Evolutionary conservation across 1,140 invertebrate species (phyloP).

Genomic region (Hormaphis cornu): DNA sequence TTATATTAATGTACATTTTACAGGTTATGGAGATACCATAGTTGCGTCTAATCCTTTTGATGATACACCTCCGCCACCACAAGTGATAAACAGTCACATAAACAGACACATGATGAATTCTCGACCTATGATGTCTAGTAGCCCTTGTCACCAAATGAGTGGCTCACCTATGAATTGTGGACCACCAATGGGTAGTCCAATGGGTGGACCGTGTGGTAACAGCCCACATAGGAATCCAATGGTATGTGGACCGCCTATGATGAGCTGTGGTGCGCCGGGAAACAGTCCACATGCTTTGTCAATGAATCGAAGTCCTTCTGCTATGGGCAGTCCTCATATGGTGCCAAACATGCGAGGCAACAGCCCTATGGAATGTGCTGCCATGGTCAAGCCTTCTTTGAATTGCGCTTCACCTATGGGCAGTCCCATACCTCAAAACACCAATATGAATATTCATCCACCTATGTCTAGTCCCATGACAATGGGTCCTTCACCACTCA

Average conservation of each 20-base stretch:
- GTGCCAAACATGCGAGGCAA: conserved; percentile 45
- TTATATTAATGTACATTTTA: background rate
- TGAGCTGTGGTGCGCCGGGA: conserved; percentile 38
- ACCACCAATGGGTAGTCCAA: conserved; percentile 53
- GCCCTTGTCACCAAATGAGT: conserved; percentile 48
- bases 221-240: conserved; percentile 34
- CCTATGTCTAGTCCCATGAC: conserved; percentile 48
- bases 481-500: conserved; percentile 19
- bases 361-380: conserved; percentile 36
- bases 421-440: conserved; percentile 38
- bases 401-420: conserved; percentile 39
- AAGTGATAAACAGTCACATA: conserved; percentile 48
- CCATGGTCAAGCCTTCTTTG: conserved; percentile 16
- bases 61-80: conserved; percentile 66
- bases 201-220: conserved; percentile 43
- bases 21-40: conserved; percentile 80
- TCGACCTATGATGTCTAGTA: conserved; percentile 41
- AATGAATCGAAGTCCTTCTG: conserved; percentile 38
- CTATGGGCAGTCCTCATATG: conserved; percentile 38
- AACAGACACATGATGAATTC: conserved; percentile 42
- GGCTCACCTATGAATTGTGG: conserved; percentile 49
- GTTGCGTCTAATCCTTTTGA: conserved; percentile 92
- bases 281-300: conserved; percentile 42
- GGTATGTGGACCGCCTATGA: conserved; percentile 43
- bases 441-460: conserved; percentile 42